Evolutionary conservation across 2,797 vertebrate species (phyloP), one percentile per base, ranked within the genome.

Genomic region (Sebastes jordani): DNA sequence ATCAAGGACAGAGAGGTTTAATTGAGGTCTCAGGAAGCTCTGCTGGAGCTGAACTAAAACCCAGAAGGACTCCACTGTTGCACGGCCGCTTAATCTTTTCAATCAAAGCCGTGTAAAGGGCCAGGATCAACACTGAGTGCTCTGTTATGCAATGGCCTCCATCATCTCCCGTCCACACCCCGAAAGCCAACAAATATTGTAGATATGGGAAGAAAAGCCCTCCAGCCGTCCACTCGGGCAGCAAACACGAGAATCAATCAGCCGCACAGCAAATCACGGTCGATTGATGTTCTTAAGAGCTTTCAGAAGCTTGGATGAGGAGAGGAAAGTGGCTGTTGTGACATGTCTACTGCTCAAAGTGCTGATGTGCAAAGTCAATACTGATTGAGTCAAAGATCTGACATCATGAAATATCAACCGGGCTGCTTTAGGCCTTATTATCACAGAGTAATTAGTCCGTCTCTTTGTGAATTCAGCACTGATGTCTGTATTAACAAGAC

Each of bases 1-100:
- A 84, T 74, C 70, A 85, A 89, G 89, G 92, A 88, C 91, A 86
- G 36, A 46, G 55, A 30, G 68, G 80, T 93, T 93, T 88, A 91
- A 91, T 85, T 78, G 84, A 89, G 88, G 82, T 89, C 84, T 78
- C 22, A 3, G 78, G 70, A 77, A 72, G 82, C 86, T 80, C 80
- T 82, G 82, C 65, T 29, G 65, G 83, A 89, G 83, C 82, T 42
- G 71, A 74, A 86, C 63, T 61, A 63, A 79, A 62, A 80, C 42
- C 69, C 80, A 67, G 52, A 76, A 74, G 83, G 58, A 63, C 18
- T 38, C 63, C 59, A 70, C 68, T 32, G 80, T 68, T 80, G 82
- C 61, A 62, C 11, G 18, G 46, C 22, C 4, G 49, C 71, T 84
- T 91, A 90, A 90, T 92, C 84, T 86, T 76, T 88, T 86, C 86